phyloP scores from a whole-genome alignment of 2,797 vertebrate genomes.

The Tinamus major region DNA sequence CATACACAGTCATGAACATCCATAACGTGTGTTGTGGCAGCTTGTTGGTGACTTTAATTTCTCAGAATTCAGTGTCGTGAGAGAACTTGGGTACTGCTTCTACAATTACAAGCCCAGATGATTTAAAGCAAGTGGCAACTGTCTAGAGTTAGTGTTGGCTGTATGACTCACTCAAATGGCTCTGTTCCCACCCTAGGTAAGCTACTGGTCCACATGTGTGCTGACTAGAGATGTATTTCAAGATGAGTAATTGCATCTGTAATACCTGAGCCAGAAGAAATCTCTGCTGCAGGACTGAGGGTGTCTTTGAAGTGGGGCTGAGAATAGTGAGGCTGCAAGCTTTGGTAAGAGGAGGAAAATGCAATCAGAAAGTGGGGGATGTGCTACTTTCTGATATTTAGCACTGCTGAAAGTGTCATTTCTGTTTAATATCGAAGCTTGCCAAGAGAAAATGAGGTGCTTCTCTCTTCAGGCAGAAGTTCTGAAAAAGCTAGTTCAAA shows the following conservation, averaged over 20 bases:
- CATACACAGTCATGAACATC: not conserved
- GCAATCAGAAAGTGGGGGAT: not conserved
- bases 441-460: not conserved
- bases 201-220: not conserved
- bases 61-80: not conserved
- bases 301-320: not conserved
- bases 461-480: not conserved
- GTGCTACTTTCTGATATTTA: not conserved
- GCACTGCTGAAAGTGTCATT: not conserved
- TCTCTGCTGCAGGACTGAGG: not conserved
- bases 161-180: not conserved
- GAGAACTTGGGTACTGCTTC: not conserved
- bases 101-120: not conserved
- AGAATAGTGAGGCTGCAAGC: not conserved
- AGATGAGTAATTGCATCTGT: not conserved
- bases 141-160: not conserved
- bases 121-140: not conserved
- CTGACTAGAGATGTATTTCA: not conserved
- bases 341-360: not conserved
- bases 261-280: not conserved
- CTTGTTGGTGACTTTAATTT: not conserved
- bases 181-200: not conserved
- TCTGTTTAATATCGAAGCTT: not conserved
- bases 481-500: not conserved
- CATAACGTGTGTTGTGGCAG: not conserved